Evolutionary conservation across 2,797 vertebrate species (phyloP).

Genomic region (Neostethus bicornis): DNA sequence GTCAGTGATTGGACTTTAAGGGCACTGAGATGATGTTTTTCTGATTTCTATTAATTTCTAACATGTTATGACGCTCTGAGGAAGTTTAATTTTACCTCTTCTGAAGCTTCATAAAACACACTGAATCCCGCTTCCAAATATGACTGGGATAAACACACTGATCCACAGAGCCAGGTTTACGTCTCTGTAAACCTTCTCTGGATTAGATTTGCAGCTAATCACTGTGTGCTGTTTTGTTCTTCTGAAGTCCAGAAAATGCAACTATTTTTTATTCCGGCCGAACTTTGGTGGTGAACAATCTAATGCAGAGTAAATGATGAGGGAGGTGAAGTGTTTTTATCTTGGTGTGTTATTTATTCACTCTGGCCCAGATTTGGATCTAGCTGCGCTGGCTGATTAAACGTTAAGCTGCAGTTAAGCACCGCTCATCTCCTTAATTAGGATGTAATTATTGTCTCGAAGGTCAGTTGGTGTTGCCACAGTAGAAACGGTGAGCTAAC

Average conservation of each 20-base stretch:
- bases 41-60: too few relatives aligned
- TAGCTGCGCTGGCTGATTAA: conserved; percentile 57
- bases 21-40: not conserved
- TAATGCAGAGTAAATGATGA: not conserved
- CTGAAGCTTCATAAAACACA: not conserved
- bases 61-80: not conserved
- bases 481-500: conserved; percentile 28
- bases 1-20: too few relatives aligned
- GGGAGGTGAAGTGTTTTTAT: conserved; percentile 17
- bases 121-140: not conserved
- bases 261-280: not conserved
- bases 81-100: not conserved
- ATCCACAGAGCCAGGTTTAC: conserved; percentile 9
- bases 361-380: conserved; percentile 39
- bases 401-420: conserved; percentile 72
- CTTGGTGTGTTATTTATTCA: conserved; percentile 1
- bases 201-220: conserved; percentile 19
- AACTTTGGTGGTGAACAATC: not conserved
- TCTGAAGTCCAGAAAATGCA: not conserved
- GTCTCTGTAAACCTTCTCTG: conserved; percentile 6
- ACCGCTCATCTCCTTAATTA: conserved; percentile 79
- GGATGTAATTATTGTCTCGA: conserved; percentile 73
- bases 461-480: conserved; percentile 49
- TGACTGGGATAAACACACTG: conserved; percentile 7
- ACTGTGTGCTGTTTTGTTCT: conserved; percentile 19